Evolutionary conservation across 2,113 vertebrate genomes (phyloP), one percentile per base, ranked within the genome.

Genomic region (Bombycilla garrulus): DNA sequence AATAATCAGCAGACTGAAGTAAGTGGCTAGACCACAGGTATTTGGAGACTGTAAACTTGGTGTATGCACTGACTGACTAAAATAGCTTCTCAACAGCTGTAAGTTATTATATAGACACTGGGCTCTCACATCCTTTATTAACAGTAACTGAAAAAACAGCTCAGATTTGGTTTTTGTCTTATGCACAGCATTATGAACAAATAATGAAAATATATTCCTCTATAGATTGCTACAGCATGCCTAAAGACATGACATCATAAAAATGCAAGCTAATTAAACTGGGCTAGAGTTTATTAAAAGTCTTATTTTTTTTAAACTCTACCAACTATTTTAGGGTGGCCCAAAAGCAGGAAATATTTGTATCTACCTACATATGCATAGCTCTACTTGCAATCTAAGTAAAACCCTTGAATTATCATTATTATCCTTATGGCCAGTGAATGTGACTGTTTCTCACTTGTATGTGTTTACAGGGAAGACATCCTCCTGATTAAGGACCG

Each of bases 81-180:
- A 92, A 94, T 87, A 81, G 35, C 67, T 94, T 79, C 93, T 73
- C 64, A n/a, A 81, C 88, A 93, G 86, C 81, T 91, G 89, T 50
- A 94, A 94, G 81, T 65, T 92, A 95, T 96, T 95, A 94, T 79
- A 61, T 79, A 91, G 93, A 92, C 31, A 81, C 76, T 78, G 56
- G 61, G 73, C 44, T 86, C 53, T 92, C 92, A 79, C 81, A 51
- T 58, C 53, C 71, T 74, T 92, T 94, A 95, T 93, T 95, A 94
- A 88, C 58, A 88, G 54, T 62, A 84, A 83, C 54, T 19, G 61
- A 95, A 69, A 64, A 95, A 97, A 84, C 23, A 23, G 62, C 48
- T 93, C 40, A 89, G 94, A 94, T 94, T 92, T 91, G 91, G 64
- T 61, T 86, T 86, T 95, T 92, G 54, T 94, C 88, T 80, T 95